Conservation (phyloP, 2,113 vertebrate species). For the Conger conger region DNA sequence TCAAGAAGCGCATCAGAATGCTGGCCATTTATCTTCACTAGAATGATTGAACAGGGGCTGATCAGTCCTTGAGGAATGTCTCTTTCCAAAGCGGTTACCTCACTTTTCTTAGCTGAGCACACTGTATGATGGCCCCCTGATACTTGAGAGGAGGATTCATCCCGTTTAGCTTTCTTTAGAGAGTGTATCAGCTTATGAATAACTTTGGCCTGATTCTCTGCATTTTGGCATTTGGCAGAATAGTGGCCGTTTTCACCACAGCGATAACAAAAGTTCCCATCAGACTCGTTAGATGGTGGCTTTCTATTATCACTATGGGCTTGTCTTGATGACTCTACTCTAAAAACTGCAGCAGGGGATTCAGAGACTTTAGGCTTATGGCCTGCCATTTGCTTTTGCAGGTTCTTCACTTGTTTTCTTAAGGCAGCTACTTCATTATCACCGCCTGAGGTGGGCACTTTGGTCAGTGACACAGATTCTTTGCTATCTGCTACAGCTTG, state of each 20-base stretch:
- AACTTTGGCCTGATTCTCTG: conserved; percentile 22
- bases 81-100: not conserved
- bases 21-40: conserved; percentile 25
- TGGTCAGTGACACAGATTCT: not conserved
- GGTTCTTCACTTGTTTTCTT: not conserved
- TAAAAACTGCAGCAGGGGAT: not conserved
- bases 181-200: conserved; percentile 11
- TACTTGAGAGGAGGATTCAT: not conserved
- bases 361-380: not conserved
- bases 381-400: not conserved
- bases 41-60: conserved; percentile 11
- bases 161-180: not conserved
- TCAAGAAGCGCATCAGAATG: conserved; percentile 28
- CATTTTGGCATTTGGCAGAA: not conserved
- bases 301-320: not conserved
- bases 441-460: too few species aligned
- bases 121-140: not conserved
- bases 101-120: not conserved
- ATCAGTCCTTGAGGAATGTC: conserved; percentile 30
- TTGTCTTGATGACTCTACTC: not conserved
- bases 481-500: not conserved
- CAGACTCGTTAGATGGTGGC: not conserved
- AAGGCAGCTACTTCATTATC: conserved; percentile 12
- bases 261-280: not conserved
- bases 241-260: not conserved